These are phyloP conservation scores for Motacilla alba DNA, from an alignment of 2,113 vertebrate species.

Conservation along the genomic window DNA sequence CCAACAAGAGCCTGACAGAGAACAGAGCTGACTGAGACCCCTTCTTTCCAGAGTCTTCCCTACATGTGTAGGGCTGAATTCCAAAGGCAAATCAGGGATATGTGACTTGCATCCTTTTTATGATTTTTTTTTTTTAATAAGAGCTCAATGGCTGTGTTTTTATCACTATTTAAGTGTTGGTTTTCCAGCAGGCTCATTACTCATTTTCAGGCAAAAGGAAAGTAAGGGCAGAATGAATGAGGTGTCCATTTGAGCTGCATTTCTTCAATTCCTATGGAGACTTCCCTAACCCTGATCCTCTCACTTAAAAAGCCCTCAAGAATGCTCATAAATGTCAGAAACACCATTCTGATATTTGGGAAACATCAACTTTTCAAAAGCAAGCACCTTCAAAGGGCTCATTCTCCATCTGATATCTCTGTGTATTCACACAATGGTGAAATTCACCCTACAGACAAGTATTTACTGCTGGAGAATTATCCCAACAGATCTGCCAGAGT, in stretches of 20 bases:
- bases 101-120: not conserved
- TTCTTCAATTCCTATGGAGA: not conserved
- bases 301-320: not conserved
- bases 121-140: not conserved
- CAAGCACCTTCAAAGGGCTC: not conserved
- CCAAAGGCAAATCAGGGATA: not conserved
- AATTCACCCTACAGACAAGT: not conserved
- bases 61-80: not conserved
- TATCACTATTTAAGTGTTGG: not conserved
- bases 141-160: not conserved
- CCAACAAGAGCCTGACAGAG: not conserved
- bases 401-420: not conserved
- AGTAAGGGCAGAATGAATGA: not conserved
- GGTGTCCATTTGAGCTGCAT: not conserved
- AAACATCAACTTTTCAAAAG: not conserved
- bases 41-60: not conserved
- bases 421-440: not conserved
- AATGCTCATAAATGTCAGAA: not conserved
- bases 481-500: not conserved
- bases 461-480: not conserved
- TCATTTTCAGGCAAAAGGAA: not conserved
- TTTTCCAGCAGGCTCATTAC: not conserved
- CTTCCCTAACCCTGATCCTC: not conserved
- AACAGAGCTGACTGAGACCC: not conserved
- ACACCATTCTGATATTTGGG: not conserved